These are phyloP conservation scores for Axis porcinus DNA, from an alignment of 2,113 vertebrate genomes.

Conservation along the genomic window DNA sequence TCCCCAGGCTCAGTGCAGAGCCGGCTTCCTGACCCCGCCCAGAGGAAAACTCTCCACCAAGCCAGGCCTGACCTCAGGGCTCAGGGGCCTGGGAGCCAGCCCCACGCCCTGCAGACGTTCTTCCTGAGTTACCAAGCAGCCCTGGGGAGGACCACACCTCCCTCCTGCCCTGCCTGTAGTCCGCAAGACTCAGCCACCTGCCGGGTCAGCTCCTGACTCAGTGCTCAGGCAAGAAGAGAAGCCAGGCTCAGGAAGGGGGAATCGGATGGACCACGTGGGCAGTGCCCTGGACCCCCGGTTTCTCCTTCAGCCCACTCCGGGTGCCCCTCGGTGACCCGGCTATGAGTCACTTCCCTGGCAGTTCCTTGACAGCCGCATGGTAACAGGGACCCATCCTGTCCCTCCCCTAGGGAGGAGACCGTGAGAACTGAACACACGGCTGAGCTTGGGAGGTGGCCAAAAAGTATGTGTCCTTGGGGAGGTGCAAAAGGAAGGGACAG, in stretches of 20 bases:
- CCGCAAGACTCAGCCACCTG: constrained; percentile 10
- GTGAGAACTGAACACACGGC: constrained; percentile 38
- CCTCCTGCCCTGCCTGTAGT: background rate
- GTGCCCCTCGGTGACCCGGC: background rate
- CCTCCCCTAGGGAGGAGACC: background rate
- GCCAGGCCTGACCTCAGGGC: constrained; percentile 66
- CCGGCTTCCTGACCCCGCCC: constrained; percentile 25
- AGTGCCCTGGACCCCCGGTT: background rate
- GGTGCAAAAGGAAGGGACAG: background rate
- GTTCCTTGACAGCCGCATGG: constrained; percentile 43
- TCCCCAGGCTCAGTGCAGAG: background rate
- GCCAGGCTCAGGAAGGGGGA: background rate
- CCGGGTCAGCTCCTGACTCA: background rate
- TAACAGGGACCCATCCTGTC: constrained; percentile 49
- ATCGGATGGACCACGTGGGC: background rate
- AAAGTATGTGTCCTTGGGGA: constrained; percentile 38
- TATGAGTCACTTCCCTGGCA: constrained; percentile 64
- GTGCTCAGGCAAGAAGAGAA: background rate
- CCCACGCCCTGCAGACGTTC: constrained; percentile 46
- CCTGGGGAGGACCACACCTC: constrained; percentile 60
- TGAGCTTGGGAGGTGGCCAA: constrained; percentile 18
- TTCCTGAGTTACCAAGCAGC: constrained; percentile 56
- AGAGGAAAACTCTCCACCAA: constrained; percentile 38
- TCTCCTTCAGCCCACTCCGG: background rate
- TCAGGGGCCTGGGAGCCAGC: constrained; percentile 12